Evolutionary conservation across 2,113 vertebrate species (phyloP).

Genomic region (Spermophilus dauricus): DNA sequence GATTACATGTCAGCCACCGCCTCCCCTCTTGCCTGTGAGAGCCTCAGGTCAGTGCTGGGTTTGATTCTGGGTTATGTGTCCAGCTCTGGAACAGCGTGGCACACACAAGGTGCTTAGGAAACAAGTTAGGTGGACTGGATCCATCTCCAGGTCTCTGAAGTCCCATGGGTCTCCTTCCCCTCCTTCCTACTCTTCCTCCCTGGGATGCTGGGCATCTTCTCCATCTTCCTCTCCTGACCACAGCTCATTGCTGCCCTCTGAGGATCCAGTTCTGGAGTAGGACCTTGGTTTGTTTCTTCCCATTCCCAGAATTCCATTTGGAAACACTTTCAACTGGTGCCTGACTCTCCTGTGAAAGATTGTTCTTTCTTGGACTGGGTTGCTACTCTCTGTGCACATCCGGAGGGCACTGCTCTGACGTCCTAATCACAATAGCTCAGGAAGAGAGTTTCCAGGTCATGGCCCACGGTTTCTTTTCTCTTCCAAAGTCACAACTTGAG

Average conservation of each 20-base stretch:
- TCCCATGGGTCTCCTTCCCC: background rate
- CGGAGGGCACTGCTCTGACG: too few relatives aligned
- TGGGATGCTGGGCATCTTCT: background rate
- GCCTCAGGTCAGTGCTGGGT: fast-evolving
- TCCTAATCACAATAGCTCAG: background rate
- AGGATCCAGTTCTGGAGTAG: background rate
- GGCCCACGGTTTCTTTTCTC: background rate
- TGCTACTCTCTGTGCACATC: background rate
- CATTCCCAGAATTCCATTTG: background rate
- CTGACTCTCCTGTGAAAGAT: background rate
- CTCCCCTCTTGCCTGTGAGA: background rate
- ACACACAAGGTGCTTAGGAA: background rate
- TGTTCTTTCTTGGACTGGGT: background rate
- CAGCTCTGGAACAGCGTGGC: background rate
- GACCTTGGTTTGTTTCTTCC: background rate
- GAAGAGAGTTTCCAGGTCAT: background rate
- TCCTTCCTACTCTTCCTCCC: background rate
- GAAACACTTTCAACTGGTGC: background rate
- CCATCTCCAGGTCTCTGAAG: background rate
- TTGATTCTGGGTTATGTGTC: background rate
- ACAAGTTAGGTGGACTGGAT: background rate
- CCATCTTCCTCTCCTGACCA: background rate
- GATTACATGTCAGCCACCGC: background rate
- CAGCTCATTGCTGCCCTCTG: background rate
- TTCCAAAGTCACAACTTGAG: background rate